Conservation (phyloP, 2,888 invertebrate genomes). For the Onchidella celtica region DNA sequence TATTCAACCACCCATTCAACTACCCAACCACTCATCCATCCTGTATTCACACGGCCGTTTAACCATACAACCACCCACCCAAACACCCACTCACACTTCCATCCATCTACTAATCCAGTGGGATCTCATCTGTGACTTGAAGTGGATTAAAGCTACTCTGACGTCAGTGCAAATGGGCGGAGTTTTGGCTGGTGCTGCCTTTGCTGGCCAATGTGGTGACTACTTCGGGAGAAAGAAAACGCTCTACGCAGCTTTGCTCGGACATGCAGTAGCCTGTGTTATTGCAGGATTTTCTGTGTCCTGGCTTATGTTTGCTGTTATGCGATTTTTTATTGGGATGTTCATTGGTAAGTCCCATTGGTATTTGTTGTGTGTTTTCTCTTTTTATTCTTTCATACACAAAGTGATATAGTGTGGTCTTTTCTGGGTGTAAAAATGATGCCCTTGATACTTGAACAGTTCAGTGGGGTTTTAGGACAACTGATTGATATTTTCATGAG, state of each 20-base stretch:
- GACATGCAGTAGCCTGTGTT: conserved; percentile 51
- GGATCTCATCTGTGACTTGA: conserved; percentile 58
- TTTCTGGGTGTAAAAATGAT: no score
- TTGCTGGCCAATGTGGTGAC: conserved; percentile 59
- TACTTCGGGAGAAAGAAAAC: conserved; percentile 60
- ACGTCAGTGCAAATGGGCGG: conserved; percentile 64
- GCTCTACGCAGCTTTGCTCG: conserved; percentile 50
- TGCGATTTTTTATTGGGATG: conserved; percentile 60
- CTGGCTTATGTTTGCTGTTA: conserved; percentile 64
- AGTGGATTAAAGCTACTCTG: conserved; percentile 58
- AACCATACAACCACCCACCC: neutral
- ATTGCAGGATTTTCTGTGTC: conserved; percentile 56
- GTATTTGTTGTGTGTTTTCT: no score
- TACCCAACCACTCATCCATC: no score
- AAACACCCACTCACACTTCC: no score
- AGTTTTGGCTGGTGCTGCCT: conserved; percentile 56
- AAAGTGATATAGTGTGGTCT: no score
- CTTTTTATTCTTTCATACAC: no score
- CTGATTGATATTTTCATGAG: no score
- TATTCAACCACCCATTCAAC: no score
- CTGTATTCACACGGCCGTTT: no score
- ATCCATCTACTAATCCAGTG: conserved; percentile 59
- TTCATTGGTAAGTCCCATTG: conserved; percentile 39
- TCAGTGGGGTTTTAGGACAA: no score
- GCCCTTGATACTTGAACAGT: no score